These are phyloP conservation scores for Pseudococcus longispinus DNA, from an alignment of 2,888 invertebrate species.

Conservation along the genomic window DNA sequence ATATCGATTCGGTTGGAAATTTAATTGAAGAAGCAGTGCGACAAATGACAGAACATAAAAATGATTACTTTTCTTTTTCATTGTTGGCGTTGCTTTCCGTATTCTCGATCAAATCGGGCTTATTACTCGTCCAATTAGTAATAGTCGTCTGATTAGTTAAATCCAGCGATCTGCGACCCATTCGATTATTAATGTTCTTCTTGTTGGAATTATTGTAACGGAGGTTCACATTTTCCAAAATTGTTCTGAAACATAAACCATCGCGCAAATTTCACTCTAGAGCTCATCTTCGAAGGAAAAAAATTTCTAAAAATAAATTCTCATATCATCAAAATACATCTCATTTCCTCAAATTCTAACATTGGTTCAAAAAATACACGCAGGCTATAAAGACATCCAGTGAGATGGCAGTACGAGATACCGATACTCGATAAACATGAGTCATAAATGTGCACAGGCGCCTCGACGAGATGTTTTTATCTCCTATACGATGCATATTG, in stretches of 20 bases:
- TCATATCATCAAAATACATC: not conserved
- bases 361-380: not conserved
- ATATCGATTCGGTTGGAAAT: not conserved
- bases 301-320: not conserved
- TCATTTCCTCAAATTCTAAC: not conserved
- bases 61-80: conserved; percentile 48
- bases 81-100: conserved; percentile 55
- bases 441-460: conserved; percentile 11
- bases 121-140: conserved; percentile 49
- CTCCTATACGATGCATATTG: too few species aligned
- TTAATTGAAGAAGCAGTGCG: not conserved
- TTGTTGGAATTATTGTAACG: conserved; percentile 50
- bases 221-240: conserved; percentile 52
- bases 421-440: not conserved
- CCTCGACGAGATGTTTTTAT: conserved; percentile 18
- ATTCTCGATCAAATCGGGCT: conserved; percentile 59
- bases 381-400: not conserved
- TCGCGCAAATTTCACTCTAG: not conserved
- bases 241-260: conserved; percentile 8
- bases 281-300: not conserved
- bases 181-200: conserved; percentile 60
- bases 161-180: conserved; percentile 60
- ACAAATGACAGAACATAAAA: not conserved
- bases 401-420: not conserved
- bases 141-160: conserved; percentile 52